These are phyloP conservation scores for Halictus rubicundus DNA, from an alignment of 1,140 invertebrate species.

Conservation along the genomic window DNA sequence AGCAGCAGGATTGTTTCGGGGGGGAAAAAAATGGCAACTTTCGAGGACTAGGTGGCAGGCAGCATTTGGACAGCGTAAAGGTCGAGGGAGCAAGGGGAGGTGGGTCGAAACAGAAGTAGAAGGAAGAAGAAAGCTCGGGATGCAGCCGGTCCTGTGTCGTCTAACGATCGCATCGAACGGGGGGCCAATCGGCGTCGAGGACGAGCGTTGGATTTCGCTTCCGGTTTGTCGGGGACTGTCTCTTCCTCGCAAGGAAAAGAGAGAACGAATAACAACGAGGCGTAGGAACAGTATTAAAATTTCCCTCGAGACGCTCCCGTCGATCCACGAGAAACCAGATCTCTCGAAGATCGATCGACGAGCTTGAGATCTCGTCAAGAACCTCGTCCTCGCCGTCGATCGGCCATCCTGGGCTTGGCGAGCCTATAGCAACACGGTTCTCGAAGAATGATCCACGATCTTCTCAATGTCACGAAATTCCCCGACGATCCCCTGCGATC, in stretches of 20 bases:
- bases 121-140: constrained; percentile 17
- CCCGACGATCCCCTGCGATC: background rate
- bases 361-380: no score
- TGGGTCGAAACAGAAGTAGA: constrained; percentile 13
- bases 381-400: background rate
- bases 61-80: no score
- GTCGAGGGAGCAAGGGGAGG: constrained; percentile 1
- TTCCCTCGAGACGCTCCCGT: no score
- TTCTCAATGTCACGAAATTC: background rate
- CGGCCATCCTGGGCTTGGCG: background rate
- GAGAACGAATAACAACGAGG: no score
- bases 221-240: background rate
- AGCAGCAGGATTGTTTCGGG: no score
- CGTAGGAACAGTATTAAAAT: no score
- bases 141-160: constrained; percentile 8
- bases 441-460: background rate
- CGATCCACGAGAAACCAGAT: no score
- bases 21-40: no score
- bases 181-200: constrained; percentile 1
- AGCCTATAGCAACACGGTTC: background rate
- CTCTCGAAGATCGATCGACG: no score
- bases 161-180: background rate
- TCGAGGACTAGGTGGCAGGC: no score
- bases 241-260: no score
- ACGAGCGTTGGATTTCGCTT: constrained; percentile 11